A percentile compares a stretch with the other conserved stretches of the same genome.
Conservation (phyloP, 1,140 invertebrate species). For the Drosophila suzukii region DNA sequence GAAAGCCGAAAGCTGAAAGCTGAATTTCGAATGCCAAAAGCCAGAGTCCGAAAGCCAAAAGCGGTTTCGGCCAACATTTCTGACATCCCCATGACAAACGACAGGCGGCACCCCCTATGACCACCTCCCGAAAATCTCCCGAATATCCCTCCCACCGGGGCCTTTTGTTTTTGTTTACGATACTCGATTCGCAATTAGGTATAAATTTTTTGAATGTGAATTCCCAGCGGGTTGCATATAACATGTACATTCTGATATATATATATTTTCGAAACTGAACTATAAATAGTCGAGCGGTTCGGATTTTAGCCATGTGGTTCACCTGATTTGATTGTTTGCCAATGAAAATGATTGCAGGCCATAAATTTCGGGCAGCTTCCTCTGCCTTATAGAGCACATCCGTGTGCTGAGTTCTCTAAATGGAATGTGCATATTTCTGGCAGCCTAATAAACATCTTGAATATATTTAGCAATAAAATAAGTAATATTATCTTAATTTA, state of each 20-base stretch:
- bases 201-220: conserved; percentile 51
- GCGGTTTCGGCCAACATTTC: conserved; percentile 8
- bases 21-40: neutral
- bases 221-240: conserved; percentile 35
- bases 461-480: too few relatives aligned
- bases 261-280: neutral
- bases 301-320: conserved; percentile 28
- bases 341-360: conserved; percentile 64
- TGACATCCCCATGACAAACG: conserved; percentile 57
- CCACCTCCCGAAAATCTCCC: neutral
- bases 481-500: too few relatives aligned
- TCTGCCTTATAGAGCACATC: conserved; percentile 24
- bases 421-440: too few relatives aligned
- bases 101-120: conserved; percentile 8
- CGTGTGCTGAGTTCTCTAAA: neutral
- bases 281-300: conserved; percentile 46
- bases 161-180: conserved; percentile 56
- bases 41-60: neutral
- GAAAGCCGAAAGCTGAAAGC: neutral
- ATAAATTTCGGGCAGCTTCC: conserved; percentile 52
- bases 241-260: conserved; percentile 6
- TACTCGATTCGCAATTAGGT: conserved; percentile 56
- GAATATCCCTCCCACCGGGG: neutral
- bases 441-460: too few relatives aligned
- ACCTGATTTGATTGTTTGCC: conserved; percentile 58